Percentiles rank a stretch among this genome's conserved stretches.
These are phyloP conservation scores for Pachliopta kotzebuea DNA, from an alignment of 2,888 invertebrate genomes.

Conservation along the genomic window DNA sequence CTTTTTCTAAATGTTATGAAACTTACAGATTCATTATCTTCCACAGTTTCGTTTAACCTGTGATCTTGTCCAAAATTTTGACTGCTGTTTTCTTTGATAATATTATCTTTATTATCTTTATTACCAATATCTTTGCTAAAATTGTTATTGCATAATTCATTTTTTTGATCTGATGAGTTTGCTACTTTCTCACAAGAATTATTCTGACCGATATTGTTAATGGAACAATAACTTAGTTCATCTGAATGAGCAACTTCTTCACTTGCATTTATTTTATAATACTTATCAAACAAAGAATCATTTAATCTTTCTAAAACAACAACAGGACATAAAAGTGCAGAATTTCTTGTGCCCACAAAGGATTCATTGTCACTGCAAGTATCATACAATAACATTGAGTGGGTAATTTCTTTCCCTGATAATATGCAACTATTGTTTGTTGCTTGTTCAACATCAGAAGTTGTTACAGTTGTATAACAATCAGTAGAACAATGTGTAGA, in stretches of 20 bases:
- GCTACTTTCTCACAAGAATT: constrained; percentile 25
- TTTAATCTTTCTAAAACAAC: constrained; percentile 52
- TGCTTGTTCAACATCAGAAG: background rate
- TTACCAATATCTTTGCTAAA: constrained; percentile 13
- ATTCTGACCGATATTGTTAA: background rate
- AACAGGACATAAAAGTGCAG: constrained; percentile 39
- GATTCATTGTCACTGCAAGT: constrained; percentile 43
- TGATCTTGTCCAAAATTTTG: constrained; percentile 29
- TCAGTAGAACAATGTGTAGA: background rate
- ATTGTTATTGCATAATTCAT: constrained; percentile 3
- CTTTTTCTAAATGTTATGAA: constrained; percentile 69
- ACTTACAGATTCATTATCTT: constrained; percentile 50
- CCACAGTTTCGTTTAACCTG: constrained; percentile 31
- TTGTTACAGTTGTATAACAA: background rate
- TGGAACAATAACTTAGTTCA: background rate
- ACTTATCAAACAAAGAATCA: constrained; percentile 51
- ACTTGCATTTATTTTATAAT: constrained; percentile 44
- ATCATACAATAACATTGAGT: constrained; percentile 55
- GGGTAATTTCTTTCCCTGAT: constrained; percentile 3
- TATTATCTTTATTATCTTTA: background rate
- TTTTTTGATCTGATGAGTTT: constrained; percentile 17
- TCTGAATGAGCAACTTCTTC: background rate
- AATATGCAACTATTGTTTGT: background rate
- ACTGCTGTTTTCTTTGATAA: background rate
- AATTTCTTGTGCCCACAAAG: constrained; percentile 24